These are phyloP conservation scores for Echinops telfairi DNA, from an alignment of 2,113 vertebrate genomes.

Conservation along the genomic window DNA sequence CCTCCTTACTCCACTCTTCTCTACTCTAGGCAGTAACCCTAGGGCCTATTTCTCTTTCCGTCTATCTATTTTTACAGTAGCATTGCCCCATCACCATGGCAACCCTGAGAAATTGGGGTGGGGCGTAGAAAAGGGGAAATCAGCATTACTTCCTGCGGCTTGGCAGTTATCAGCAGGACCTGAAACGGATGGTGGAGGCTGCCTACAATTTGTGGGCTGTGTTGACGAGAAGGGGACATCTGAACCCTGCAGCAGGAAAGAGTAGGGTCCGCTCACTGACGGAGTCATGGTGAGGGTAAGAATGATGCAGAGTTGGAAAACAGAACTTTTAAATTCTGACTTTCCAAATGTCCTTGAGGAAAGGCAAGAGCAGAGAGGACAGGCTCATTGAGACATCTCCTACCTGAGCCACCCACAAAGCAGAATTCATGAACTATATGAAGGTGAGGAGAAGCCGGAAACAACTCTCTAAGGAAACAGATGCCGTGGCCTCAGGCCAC, in stretches of 20 bases:
- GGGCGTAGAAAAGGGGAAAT: slow-evolving; percentile 75
- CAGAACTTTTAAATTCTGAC: neutral
- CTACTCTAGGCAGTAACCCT: slow-evolving; percentile 65
- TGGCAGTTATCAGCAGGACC: slow-evolving; percentile 76
- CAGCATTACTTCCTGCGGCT: slow-evolving; percentile 74
- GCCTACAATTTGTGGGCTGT: slow-evolving; percentile 75
- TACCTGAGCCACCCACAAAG: neutral
- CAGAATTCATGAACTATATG: neutral
- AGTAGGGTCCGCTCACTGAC: slow-evolving; percentile 20
- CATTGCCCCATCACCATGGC: slow-evolving; percentile 78
- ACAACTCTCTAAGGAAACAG: slow-evolving; percentile 34
- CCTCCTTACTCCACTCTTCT: slow-evolving; percentile 31
- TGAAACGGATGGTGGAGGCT: slow-evolving; percentile 76
- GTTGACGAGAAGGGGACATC: slow-evolving; percentile 60
- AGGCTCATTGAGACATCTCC: neutral
- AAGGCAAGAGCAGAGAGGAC: neutral
- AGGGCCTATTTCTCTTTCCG: slow-evolving; percentile 68
- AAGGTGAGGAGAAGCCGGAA: slow-evolving; percentile 32
- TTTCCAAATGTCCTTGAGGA: neutral
- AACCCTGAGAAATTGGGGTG: slow-evolving; percentile 78
- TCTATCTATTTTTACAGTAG: slow-evolving; percentile 78
- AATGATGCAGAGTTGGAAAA: slow-evolving; percentile 44
- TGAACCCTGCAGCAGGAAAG: slow-evolving; percentile 50
- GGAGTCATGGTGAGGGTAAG: neutral
- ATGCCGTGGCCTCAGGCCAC: neutral